Base-by-base conservation (phyloP, 2,797 vertebrate species). In the Aphelocoma californica region DNA sequence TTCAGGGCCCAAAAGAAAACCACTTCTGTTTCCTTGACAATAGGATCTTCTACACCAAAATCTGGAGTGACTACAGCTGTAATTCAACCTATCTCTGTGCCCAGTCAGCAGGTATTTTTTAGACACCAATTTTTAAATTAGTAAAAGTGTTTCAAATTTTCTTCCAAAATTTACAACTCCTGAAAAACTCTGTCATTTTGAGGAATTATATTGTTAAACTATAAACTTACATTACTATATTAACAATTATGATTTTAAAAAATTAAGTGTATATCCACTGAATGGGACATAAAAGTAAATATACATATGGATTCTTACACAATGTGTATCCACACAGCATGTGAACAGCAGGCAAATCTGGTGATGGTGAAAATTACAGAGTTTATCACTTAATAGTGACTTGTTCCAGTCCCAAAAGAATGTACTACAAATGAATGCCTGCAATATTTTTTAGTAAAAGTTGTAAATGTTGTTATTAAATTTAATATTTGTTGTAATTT, bases 21-120 rank as follows among this genome's bases (percentile, higher is more conserved):
- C 10, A 98, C 98, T 34, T 99, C 99, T 1, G 98, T 99, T 97
- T 99, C 99, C 62, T 97, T 99, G 96, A 99, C 99, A 21, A 99
- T 99, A 95, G 99, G 98, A 72, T 98, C 99, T 7, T 98, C 99
- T 42, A 98, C 99, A 31, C 99, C 99, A 45, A 99, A 99, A 97
- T 98, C 98, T 86, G 96, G 98, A 12, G 98, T 99, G 70, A 98
- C 98, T 62, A 99, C 99, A 62, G 98, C 99, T 48, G 98, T 99
- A 96, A 99, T 99, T 89, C 99, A 99, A 71, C 98, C 99, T 23
- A 95, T 99, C 54, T 99, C 99, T 94, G 94, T 98, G 86, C 98
- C 98, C n/a, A 97, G 95, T 81, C 99, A 98, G 56, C 98, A 99
- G 98, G 99, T 99, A 98, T 60, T 75, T 75, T 84, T 86, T 91